These are phyloP conservation scores for Triops cancriformis DNA, from an alignment of 1,140 invertebrate genomes.

Conservation along the genomic window DNA sequence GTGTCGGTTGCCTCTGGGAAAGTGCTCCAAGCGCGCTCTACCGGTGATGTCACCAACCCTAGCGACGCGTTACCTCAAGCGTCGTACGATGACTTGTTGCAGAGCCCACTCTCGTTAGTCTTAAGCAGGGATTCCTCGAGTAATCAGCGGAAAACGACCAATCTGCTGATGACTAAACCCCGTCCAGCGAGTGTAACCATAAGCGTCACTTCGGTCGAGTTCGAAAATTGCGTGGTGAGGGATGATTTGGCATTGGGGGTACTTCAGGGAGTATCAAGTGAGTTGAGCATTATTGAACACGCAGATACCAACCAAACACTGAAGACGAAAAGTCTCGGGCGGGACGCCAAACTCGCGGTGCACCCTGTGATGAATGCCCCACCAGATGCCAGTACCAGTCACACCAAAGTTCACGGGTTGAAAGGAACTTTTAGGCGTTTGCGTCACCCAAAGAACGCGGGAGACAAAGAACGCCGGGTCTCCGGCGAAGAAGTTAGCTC, in stretches of 20 bases:
- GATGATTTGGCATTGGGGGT: not conserved
- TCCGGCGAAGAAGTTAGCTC: constrained; percentile 1
- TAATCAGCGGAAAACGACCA: not conserved
- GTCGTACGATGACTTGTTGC: not conserved
- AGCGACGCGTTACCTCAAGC: not conserved
- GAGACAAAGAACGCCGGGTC: not conserved
- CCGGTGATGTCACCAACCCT: not conserved
- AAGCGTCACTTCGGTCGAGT: not conserved
- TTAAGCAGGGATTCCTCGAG: not conserved
- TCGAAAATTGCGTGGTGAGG: not conserved
- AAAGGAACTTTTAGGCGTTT: not conserved
- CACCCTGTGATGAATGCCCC: not conserved
- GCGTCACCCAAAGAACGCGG: not conserved
- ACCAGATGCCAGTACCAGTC: not conserved
- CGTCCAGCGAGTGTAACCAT: not conserved
- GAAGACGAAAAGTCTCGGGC: not conserved
- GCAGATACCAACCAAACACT: not conserved
- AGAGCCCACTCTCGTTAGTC: not conserved
- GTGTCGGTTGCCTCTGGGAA: not conserved
- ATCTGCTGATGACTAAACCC: not conserved
- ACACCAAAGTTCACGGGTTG: not conserved
- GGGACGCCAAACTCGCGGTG: not conserved
- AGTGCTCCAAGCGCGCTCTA: constrained; percentile 16
- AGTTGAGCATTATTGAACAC: not conserved
- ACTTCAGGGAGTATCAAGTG: not conserved